Evolutionary conservation across 2,797 vertebrate genomes (phyloP).

Genomic region (Tokudaia muenninki): DNA sequence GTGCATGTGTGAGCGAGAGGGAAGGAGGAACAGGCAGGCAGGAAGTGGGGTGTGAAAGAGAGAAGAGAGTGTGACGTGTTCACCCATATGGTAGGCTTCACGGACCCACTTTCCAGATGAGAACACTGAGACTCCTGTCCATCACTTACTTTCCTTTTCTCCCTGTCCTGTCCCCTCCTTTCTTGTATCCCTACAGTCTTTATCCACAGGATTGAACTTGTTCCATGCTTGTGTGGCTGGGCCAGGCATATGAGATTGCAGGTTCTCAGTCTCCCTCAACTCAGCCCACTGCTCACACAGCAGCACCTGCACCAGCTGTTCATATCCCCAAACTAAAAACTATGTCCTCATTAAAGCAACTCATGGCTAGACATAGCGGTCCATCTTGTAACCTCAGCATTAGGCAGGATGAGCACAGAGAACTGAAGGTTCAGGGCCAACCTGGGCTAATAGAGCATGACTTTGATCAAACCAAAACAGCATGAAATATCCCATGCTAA

Average conservation of each 20-base stretch:
- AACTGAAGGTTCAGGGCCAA: background rate
- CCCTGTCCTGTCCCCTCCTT: background rate
- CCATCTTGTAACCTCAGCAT: background rate
- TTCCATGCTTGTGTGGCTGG: rapidly evolving
- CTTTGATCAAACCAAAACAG: background rate
- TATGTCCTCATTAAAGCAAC: background rate
- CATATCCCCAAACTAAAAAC: background rate
- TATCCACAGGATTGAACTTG: no score
- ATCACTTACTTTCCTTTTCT: rapidly evolving
- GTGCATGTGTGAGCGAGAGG: no score
- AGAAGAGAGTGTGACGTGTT: background rate
- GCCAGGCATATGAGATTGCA: rapidly evolving
- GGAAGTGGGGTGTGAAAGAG: background rate
- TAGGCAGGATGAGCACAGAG: background rate
- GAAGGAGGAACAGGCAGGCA: background rate
- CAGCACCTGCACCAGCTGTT: no score
- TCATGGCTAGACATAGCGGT: background rate
- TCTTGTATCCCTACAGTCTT: rapidly evolving
- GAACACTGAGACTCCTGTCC: no score
- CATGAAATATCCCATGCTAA: background rate
- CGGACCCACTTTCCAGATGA: background rate
- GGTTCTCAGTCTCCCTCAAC: rapidly evolving
- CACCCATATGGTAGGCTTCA: background rate
- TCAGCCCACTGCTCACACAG: rapidly evolving
- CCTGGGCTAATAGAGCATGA: background rate